These are phyloP conservation scores for Conger conger DNA, from an alignment of 2,113 vertebrate genomes.

Conservation along the genomic window DNA sequence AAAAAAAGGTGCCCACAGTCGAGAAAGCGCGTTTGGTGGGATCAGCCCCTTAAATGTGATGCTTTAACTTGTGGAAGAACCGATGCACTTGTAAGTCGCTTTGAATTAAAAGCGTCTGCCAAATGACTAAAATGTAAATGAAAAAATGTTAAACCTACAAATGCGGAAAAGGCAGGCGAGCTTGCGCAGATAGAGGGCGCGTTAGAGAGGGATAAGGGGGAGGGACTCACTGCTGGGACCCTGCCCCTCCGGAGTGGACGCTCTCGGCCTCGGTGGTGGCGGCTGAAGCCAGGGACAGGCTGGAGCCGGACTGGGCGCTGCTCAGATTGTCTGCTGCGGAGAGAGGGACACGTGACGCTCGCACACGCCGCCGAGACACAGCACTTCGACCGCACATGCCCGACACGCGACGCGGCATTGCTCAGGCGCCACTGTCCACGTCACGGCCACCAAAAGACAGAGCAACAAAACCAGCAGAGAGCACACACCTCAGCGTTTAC, in stretches of 20 bases:
- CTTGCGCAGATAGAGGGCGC: background rate
- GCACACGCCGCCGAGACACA: background rate
- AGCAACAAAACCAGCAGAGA: background rate
- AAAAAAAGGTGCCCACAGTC: no score
- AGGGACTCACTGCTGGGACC: slow-evolving; percentile 77
- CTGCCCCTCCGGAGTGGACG: slow-evolving; percentile 79
- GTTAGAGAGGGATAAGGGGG: no score
- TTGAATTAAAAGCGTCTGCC: no score
- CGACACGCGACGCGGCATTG: background rate
- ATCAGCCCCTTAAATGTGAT: no score
- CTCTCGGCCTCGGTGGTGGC: slow-evolving; percentile 85
- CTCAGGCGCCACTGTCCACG: background rate
- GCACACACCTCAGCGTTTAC: background rate
- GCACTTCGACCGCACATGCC: background rate
- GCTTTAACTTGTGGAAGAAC: no score
- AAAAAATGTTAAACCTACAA: no score
- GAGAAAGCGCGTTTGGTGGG: no score
- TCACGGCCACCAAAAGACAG: background rate
- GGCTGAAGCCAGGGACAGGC: slow-evolving; percentile 86
- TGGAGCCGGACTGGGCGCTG: slow-evolving; percentile 87
- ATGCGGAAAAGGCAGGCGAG: no score
- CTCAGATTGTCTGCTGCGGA: slow-evolving; percentile 82
- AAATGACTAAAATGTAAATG: no score
- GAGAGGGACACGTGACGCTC: background rate
- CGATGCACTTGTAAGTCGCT: no score